Conservation (phyloP, 2,797 vertebrate genomes). For the Pempheris klunzingeri region DNA sequence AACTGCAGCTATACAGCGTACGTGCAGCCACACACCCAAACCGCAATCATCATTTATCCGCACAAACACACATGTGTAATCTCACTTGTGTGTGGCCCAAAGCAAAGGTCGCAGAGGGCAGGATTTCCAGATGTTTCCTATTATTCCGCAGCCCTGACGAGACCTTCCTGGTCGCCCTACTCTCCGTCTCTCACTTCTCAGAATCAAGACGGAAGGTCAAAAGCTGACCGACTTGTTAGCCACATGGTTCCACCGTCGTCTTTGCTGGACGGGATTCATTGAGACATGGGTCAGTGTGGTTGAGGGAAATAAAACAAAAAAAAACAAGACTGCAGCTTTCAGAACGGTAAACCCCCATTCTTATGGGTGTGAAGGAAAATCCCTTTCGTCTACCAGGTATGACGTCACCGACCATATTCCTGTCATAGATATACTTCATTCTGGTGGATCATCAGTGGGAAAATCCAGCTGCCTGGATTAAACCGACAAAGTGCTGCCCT, state of each 20-base stretch:
- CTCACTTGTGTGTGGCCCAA: conserved; percentile 70
- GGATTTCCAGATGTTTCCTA: conserved; percentile 82
- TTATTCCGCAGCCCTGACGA: conserved; percentile 64
- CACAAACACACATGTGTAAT: conserved; percentile 29
- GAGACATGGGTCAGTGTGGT: conserved; percentile 47
- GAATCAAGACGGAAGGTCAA: conserved; percentile 41
- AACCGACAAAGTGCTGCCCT: conserved; percentile 50
- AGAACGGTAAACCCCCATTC: conserved; percentile 37
- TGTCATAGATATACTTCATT: conserved; percentile 47
- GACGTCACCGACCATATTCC: conserved; percentile 43
- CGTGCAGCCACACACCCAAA: conserved; percentile 4
- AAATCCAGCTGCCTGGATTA: conserved; percentile 64
- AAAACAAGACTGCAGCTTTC: conserved; percentile 13
- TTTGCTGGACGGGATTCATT: conserved; percentile 32
- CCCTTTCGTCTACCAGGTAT: conserved; percentile 41
- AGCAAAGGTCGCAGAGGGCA: conserved; percentile 61
- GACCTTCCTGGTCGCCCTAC: conserved; percentile 67
- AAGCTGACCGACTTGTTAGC: conserved; percentile 44
- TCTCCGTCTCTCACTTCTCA: conserved; percentile 48
- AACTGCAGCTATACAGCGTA: neutral
- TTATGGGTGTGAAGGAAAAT: conserved; percentile 66
- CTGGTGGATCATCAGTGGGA: conserved; percentile 47
- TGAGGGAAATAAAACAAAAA: no score
- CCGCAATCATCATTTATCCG: neutral
- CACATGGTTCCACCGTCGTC: conserved; percentile 41